Percentiles rank a stretch among this genome's conserved stretches.
phyloP scores from a whole-genome alignment of 2,797 vertebrate species.

The Manis crassicaudata region DNA sequence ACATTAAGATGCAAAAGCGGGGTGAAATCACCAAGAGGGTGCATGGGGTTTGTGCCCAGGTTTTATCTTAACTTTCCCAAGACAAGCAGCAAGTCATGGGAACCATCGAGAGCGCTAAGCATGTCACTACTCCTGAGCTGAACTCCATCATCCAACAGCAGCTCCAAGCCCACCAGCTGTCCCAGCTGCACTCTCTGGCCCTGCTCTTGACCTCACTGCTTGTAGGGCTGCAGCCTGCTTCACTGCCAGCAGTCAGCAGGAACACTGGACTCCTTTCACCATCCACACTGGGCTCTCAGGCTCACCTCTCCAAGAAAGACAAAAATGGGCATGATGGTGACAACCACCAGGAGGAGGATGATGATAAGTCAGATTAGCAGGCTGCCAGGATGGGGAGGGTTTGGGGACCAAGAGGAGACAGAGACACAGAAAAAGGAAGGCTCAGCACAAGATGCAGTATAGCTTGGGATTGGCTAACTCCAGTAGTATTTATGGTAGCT shows the following conservation, averaged over 20 bases:
- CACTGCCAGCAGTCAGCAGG: conserved; percentile 93
- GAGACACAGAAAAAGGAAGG: conserved; percentile 70
- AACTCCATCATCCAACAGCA: conserved; percentile 99
- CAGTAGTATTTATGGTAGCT: not conserved
- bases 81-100: conserved; percentile 99
- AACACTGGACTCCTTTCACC: conserved; percentile 96
- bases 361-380: conserved; percentile 96
- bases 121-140: conserved; percentile 98
- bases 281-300: conserved; percentile 96
- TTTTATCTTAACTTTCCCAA: conserved; percentile 98
- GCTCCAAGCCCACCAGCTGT: conserved; percentile 99
- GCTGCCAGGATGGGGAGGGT: not conserved
- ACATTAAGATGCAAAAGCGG: conserved; percentile 99
- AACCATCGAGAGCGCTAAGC: conserved; percentile 97
- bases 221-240: conserved; percentile 94
- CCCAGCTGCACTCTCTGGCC: conserved; percentile 97
- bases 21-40: conserved; percentile 98
- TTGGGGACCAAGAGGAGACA: not conserved
- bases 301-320: conserved; percentile 97
- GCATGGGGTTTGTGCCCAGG: conserved; percentile 98
- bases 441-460: not conserved
- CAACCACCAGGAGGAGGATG: conserved; percentile 94
- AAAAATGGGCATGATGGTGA: conserved; percentile 95
- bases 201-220: conserved; percentile 96
- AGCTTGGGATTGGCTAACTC: conserved; percentile 3